Evolutionary conservation across 2,113 vertebrate genomes (phyloP).

Genomic region (Coracopsis vasa): DNA sequence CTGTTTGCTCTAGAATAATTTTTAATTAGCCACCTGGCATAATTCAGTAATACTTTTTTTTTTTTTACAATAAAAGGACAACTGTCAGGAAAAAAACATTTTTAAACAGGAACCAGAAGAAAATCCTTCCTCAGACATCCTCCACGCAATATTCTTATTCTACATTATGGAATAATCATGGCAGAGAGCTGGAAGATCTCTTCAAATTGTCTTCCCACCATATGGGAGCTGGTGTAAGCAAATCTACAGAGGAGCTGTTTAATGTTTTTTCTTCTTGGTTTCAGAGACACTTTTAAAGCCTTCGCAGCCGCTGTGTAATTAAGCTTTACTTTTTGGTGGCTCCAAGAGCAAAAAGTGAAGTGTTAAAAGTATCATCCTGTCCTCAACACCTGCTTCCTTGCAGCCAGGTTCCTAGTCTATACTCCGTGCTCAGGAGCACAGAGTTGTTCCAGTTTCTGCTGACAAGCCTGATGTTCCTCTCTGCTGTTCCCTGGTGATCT

Average conservation of each 20-base stretch:
- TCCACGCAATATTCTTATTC: background rate
- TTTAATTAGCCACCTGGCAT: slow-evolving; percentile 17
- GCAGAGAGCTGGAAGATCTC: background rate
- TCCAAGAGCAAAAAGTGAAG: background rate
- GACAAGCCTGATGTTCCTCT: fast-evolving
- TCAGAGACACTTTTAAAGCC: slow-evolving; percentile 1
- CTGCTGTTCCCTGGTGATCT: background rate
- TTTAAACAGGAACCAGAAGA: background rate
- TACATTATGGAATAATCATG: background rate
- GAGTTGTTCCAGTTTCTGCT: background rate
- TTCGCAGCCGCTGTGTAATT: background rate
- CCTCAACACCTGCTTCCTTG: background rate
- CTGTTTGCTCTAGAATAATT: background rate
- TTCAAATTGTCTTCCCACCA: background rate
- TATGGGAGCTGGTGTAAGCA: background rate
- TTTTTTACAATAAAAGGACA: background rate
- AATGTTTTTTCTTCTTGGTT: background rate
- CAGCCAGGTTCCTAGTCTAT: background rate
- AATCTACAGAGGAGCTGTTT: background rate
- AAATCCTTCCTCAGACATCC: background rate
- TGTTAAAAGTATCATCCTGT: background rate
- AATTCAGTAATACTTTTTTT: background rate
- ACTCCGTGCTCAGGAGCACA: fast-evolving
- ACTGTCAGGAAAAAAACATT: background rate
- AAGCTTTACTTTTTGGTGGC: background rate